Conservation (phyloP, 1,140 invertebrate genomes). For the Apis cerana region DNA sequence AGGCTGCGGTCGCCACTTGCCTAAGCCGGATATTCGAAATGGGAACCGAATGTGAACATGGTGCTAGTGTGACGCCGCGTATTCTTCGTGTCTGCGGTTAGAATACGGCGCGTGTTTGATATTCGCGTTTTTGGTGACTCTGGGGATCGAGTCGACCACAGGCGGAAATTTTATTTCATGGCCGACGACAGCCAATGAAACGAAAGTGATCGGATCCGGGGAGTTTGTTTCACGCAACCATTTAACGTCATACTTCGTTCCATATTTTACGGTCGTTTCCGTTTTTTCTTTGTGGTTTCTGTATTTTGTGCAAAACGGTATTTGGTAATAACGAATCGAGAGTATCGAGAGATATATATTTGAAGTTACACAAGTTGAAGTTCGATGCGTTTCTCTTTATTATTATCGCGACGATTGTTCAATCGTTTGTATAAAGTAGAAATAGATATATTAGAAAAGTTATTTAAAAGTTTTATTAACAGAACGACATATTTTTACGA, state of each 20-base stretch:
- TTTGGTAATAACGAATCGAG: background rate
- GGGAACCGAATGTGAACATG: slow-evolving; percentile 57
- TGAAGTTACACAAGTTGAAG: too few species aligned
- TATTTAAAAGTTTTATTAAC: background rate
- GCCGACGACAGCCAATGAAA: slow-evolving; percentile 1
- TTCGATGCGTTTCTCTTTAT: too few species aligned
- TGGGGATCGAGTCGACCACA: background rate
- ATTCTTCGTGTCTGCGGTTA: background rate
- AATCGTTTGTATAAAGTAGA: too few species aligned
- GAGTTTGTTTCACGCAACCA: slow-evolving; percentile 14
- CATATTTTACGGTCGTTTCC: background rate
- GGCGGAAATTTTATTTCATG: slow-evolving; percentile 32
- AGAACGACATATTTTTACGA: background rate
- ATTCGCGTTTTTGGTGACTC: slow-evolving; percentile 13
- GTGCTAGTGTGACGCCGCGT: background rate
- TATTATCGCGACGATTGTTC: too few species aligned
- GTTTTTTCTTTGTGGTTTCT: too few species aligned
- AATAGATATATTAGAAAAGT: background rate
- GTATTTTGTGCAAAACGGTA: too few species aligned
- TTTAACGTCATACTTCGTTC: background rate
- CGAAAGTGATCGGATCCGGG: background rate
- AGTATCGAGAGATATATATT: background rate
- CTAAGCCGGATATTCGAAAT: slow-evolving; percentile 72
- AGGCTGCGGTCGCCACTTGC: slow-evolving; percentile 53
- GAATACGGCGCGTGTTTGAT: slow-evolving; percentile 23